A percentile compares a stretch with the other conserved stretches of the same genome.
Evolutionary conservation across 1,140 invertebrate species (phyloP).

Genomic region (Drosophila paulistorum): DNA sequence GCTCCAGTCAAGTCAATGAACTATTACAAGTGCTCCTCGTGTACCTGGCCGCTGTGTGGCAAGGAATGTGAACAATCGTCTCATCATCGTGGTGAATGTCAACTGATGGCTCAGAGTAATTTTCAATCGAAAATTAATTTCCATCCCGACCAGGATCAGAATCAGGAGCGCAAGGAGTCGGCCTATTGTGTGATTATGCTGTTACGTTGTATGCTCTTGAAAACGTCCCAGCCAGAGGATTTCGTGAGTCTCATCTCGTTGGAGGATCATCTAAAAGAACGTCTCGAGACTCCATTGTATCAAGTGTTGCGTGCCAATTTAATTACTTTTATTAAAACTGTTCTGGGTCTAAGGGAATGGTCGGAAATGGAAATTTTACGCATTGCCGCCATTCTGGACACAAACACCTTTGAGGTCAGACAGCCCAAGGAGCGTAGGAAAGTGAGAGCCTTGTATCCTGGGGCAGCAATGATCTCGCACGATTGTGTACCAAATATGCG

Average conservation of each 20-base stretch:
- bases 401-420: conserved; percentile 87
- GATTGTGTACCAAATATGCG: conserved; percentile 87
- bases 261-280: conserved; percentile 86
- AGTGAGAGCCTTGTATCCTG: conserved; percentile 86
- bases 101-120: conserved; percentile 84
- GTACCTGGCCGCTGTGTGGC: conserved; percentile 86
- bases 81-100: conserved; percentile 84
- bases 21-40: conserved; percentile 86
- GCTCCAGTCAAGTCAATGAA: conserved; percentile 76
- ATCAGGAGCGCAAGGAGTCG: conserved; percentile 84
- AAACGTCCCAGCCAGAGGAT: conserved; percentile 84
- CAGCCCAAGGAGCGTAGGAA: conserved; percentile 83
- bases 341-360: conserved; percentile 84
- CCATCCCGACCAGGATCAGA: conserved; percentile 44
- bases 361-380: conserved; percentile 86
- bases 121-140: conserved; percentile 85
- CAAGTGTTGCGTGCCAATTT: conserved; percentile 85
- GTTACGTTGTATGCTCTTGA: conserved; percentile 86
- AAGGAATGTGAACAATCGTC: conserved; percentile 84
- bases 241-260: conserved; percentile 85
- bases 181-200: conserved; percentile 87
- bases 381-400: conserved; percentile 87
- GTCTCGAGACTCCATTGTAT: conserved; percentile 85
- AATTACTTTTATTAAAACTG: conserved; percentile 85
- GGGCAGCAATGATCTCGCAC: conserved; percentile 86